phyloP scores from a whole-genome alignment of 2,113 vertebrate species.

The Stictonetta naevosa region DNA sequence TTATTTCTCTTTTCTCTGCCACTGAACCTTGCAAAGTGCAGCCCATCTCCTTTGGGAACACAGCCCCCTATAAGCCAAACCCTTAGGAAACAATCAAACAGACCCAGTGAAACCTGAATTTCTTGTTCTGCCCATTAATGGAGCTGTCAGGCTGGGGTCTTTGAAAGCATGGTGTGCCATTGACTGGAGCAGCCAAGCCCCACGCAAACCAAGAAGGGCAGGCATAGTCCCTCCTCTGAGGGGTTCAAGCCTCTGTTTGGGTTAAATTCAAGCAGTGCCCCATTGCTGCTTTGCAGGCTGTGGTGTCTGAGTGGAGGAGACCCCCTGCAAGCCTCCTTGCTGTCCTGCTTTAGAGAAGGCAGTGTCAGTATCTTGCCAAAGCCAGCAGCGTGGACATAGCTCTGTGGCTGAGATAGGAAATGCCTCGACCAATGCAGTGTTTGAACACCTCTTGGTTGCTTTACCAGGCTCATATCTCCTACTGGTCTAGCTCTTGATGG shows the following conservation, averaged over 20 bases:
- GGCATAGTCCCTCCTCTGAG: rapidly evolving
- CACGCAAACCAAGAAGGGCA: rapidly evolving
- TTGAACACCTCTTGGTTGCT: background rate
- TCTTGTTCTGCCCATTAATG: background rate
- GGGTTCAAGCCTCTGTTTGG: rapidly evolving
- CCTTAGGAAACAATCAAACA: background rate
- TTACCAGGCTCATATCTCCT: background rate
- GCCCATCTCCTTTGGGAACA: background rate
- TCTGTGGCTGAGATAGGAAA: background rate
- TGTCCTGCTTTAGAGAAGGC: background rate
- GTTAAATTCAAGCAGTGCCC: background rate
- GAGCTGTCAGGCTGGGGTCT: background rate
- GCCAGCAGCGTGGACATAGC: background rate
- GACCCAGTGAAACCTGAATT: background rate
- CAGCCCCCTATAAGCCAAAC: background rate
- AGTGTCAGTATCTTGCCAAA: background rate
- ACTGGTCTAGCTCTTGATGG: background rate
- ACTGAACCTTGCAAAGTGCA: background rate
- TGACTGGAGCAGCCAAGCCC: background rate
- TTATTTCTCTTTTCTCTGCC: background rate
- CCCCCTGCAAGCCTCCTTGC: background rate
- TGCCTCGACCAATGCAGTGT: background rate
- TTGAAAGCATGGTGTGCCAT: rapidly evolving
- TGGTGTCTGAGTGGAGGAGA: background rate
- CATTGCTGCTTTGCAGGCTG: background rate